Base-by-base conservation (phyloP, 2,113 vertebrate species). In the Amazona guildingii region DNA sequence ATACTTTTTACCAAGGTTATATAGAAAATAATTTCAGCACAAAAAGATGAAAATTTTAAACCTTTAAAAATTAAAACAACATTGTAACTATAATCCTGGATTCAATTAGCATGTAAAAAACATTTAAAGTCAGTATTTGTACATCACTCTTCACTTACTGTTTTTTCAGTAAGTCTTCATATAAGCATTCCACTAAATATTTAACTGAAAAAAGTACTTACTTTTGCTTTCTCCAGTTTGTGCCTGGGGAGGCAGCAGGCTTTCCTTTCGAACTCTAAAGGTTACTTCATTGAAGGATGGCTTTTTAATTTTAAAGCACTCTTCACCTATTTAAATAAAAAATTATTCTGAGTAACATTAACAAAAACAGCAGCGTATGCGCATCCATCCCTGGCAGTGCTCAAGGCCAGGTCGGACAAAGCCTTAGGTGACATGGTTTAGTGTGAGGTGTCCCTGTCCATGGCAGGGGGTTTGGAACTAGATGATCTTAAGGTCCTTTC, bases 231-330 rank as follows among this genome's bases (percentile, higher is more conserved):
- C 95, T 81, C 97, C 80, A 64, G 0, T 27, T 77, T 94, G 75
- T 35, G 63, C 55, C 79, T 93, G 59, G 55, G 74, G 57, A 93
- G 82, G 69, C 18, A 91, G 46, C 1, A 15, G 27, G 17, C 39
- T 62, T 59, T 97, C 90, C 76, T 98, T 98, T n/a, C 89, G 98
- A 44, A 96, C 95, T 92, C 98, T 97, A 82, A 99, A 99, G 27
- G 98, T 86, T 54, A 99, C 97, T 18, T 98, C 95, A 27, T 96
- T 99, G 59, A 98, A 98, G 72, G 96, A 95, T 1, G 98, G 95
- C 43, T 98, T 98, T 86, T 97, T 99, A 68, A 99, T 70, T 89
- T 98, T 97, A 93, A 99, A 99, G 37, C 89, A 79, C n/a, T 96
- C 93, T 44, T 97, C 98, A 63, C 46, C 98, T 98, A 41, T 20